Conservation (phyloP, 2,797 vertebrate species). For the Fistularia tabacaria region DNA sequence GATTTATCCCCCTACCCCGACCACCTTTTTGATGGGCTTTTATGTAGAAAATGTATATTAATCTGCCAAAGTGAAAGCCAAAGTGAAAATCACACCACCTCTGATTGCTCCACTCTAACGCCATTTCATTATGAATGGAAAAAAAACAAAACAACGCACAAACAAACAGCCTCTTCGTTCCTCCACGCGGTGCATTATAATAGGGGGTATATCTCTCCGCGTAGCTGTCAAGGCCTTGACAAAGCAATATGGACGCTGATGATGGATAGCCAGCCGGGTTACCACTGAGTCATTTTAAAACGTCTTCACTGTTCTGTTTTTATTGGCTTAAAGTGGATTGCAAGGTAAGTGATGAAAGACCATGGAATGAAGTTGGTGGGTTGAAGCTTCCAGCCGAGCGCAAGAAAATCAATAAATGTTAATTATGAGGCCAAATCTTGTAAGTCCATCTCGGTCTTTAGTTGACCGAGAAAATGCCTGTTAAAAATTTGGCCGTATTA, state of each 20-base stretch:
- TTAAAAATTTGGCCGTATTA: too few relatives aligned
- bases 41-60: constrained; percentile 44
- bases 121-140: constrained; percentile 59
- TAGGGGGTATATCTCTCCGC: constrained; percentile 43
- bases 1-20: constrained; percentile 36
- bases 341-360: constrained; percentile 8
- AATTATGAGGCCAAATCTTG: too few relatives aligned
- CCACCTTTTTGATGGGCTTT: constrained; percentile 43
- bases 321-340: constrained; percentile 47
- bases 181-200: constrained; percentile 40
- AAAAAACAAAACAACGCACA: neutral
- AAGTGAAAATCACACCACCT: constrained; percentile 53
- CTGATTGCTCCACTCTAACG: constrained; percentile 52
- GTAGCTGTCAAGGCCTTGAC: constrained; percentile 51
- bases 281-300: constrained; percentile 51
- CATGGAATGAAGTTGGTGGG: neutral
- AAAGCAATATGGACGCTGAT: constrained; percentile 46
- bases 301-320: constrained; percentile 36
- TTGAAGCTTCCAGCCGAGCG: too few relatives aligned
- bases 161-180: constrained; percentile 1
- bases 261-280: constrained; percentile 52
- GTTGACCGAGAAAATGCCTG: too few relatives aligned
- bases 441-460: too few relatives aligned
- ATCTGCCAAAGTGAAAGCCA: constrained; percentile 35
- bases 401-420: too few relatives aligned